Conservation (phyloP, 2,888 invertebrate species). For the Nebria salina region DNA sequence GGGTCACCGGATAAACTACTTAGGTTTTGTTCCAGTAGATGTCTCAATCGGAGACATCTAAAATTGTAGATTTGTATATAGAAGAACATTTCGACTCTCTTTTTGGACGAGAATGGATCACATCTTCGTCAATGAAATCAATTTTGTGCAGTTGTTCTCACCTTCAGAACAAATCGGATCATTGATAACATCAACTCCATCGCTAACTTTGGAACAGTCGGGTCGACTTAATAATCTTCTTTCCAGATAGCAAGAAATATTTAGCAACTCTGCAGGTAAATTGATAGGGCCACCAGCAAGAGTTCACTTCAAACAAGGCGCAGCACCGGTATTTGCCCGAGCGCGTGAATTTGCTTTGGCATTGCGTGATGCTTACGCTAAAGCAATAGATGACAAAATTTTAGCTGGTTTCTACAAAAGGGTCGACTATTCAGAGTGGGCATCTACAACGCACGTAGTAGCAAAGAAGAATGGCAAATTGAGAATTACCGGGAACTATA, state of each 20-base stretch:
- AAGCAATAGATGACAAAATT: conserved; percentile 49
- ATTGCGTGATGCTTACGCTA: conserved; percentile 46
- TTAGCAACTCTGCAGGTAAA: conserved; percentile 49
- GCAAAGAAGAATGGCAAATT: conserved; percentile 47
- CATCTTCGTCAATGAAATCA: conserved; percentile 16
- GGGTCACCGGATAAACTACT: conserved; percentile 35
- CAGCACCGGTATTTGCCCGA: conserved; percentile 51
- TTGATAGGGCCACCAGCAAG: conserved; percentile 49
- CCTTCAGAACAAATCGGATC: too few species aligned
- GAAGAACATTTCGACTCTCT: conserved; percentile 31
- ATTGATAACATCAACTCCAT: too few species aligned
- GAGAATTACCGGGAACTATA: conserved; percentile 50
- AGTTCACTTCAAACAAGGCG: conserved; percentile 50
- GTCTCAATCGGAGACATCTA: conserved; percentile 18
- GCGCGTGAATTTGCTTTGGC: conserved; percentile 42
- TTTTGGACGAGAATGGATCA: conserved; percentile 39
- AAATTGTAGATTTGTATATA: conserved; percentile 28
- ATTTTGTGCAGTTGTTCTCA: conserved; percentile 9
- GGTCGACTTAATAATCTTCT: conserved; percentile 23
- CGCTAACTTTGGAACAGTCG: neutral
- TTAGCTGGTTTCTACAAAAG: conserved; percentile 49
- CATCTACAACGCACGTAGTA: conserved; percentile 49
- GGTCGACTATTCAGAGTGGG: conserved; percentile 50
- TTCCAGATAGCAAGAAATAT: conserved; percentile 47
- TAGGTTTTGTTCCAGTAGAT: conserved; percentile 21